Base-by-base conservation (phyloP, 2,888 invertebrate genomes). In the Coleophora flavipennella region DNA sequence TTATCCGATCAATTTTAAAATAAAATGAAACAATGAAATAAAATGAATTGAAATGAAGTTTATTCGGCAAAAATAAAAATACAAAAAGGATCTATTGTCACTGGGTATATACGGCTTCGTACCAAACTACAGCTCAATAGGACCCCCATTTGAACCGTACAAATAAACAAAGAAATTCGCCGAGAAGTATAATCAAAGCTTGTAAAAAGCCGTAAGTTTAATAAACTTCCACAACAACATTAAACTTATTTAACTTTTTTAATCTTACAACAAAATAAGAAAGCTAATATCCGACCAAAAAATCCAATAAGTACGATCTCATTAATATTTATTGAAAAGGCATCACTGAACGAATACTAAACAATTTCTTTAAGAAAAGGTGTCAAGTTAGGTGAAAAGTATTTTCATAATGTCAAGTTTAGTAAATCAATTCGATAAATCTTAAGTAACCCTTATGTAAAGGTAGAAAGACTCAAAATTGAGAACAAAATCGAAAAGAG, bases 321-420 rank as follows among this genome's bases (percentile, higher is more conserved):
- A 67, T 71, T 65, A 68, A 71, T 68, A 69, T 71, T 69, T 71
- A 71, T 71, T 62, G 67, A 62, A 68, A 67, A 67, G 62, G 57
- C 52, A 46, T 46, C 45, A 43, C 54, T 52, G 41, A 43, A 61
- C 62, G 67, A 68, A 68, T 69, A 62, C 59, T 62, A 62, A 70
- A 66, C 64, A 68, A 62, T 65, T 61, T 62, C 56, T 59, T 55
- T 61, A 33, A 54, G 29, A 59, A 43, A 54, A 63, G 57, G 57
- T 57, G 59, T 58, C 64, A 66, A 64, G 53, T 64, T 56, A 50
- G 56, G 55, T 54, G 55, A 58, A 62, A 47, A 56, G 48, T 51
- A 46, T 41, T 44, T 36, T 38, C 36, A 38, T 31, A 29, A 35
- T 40, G 43, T 51, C 40, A 12, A 31, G 28, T 26, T 34, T 28